A percentile compares a stretch with the other conserved stretches of the same genome.
Conservation (phyloP, 2,797 vertebrate genomes). For the Scyliorhinus canicula region DNA sequence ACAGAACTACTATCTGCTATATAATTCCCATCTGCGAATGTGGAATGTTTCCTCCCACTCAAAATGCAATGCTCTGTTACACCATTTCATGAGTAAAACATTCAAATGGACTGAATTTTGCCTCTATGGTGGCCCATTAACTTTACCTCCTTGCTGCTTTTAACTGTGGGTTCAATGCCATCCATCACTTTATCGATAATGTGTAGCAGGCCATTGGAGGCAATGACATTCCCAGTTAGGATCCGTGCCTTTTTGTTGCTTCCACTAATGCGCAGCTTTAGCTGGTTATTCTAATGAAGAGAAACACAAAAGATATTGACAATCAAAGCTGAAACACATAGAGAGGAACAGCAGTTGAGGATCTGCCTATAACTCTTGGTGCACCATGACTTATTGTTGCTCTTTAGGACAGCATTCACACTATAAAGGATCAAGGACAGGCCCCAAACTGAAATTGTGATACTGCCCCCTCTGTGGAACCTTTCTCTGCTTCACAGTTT, state of each 20-base stretch:
- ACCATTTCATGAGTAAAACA: neutral
- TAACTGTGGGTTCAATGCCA: slow-evolving; percentile 59
- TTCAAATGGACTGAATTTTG: neutral
- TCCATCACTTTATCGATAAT: slow-evolving; percentile 79
- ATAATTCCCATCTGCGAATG: neutral
- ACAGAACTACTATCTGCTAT: neutral
- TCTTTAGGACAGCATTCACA: neutral
- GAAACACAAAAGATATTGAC: neutral
- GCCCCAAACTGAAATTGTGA: neutral
- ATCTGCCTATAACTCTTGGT: no score
- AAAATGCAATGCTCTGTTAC: neutral
- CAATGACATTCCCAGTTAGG: slow-evolving; percentile 66
- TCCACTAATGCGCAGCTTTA: slow-evolving; percentile 70
- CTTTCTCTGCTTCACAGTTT: neutral
- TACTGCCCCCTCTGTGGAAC: neutral
- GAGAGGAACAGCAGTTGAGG: neutral
- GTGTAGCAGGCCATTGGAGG: slow-evolving; percentile 85
- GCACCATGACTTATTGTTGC: neutral
- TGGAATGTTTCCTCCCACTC: neutral
- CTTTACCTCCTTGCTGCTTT: slow-evolving; percentile 67
- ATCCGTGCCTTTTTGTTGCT: slow-evolving; percentile 66
- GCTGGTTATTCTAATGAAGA: slow-evolving; percentile 57
- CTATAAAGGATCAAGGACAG: neutral
- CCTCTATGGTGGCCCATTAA: no score
- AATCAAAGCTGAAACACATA: neutral